Conservation (phyloP, 1,140 invertebrate genomes). For the Brachionus calyciflorus region DNA sequence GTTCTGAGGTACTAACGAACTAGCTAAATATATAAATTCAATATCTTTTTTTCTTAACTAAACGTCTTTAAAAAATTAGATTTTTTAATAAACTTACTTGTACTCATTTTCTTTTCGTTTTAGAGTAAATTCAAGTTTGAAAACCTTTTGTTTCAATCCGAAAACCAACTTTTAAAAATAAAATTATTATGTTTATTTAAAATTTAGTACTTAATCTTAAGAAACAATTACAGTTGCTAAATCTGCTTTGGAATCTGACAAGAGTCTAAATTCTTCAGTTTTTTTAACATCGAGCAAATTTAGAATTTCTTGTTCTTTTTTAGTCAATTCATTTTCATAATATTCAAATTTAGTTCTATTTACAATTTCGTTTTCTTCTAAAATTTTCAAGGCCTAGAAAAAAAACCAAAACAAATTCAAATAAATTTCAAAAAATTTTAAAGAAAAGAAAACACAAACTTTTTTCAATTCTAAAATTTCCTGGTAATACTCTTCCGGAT, state of each 20-base stretch:
- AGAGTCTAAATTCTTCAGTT: constrained; percentile 3
- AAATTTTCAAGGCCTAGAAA: constrained; percentile 4
- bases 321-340: constrained; percentile 42
- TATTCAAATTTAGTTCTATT: constrained; percentile 41
- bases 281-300: constrained; percentile 37
- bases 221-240: constrained; percentile 10
- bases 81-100: constrained; percentile 31
- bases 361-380: constrained; percentile 41
- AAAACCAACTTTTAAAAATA: not conserved
- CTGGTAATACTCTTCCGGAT: constrained; percentile 28
- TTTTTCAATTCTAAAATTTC: constrained; percentile 38
- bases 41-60: no score
- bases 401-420: no score
- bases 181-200: not conserved
- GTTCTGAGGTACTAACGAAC: no score
- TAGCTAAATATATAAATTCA: no score
- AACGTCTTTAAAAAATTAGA: no score
- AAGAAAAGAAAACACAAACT: not conserved
- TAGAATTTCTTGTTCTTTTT: constrained; percentile 45
- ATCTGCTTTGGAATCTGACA: constrained; percentile 37
- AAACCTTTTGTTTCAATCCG: constrained; percentile 40
- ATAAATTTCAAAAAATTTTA: not conserved
- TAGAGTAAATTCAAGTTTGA: constrained; percentile 23
- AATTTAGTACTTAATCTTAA: not conserved
- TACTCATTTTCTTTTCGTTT: constrained; percentile 44